Evolutionary conservation across 2,888 invertebrate species (phyloP), one percentile per base, ranked within the genome.

Genomic region (Drosophila tanythrix): DNA sequence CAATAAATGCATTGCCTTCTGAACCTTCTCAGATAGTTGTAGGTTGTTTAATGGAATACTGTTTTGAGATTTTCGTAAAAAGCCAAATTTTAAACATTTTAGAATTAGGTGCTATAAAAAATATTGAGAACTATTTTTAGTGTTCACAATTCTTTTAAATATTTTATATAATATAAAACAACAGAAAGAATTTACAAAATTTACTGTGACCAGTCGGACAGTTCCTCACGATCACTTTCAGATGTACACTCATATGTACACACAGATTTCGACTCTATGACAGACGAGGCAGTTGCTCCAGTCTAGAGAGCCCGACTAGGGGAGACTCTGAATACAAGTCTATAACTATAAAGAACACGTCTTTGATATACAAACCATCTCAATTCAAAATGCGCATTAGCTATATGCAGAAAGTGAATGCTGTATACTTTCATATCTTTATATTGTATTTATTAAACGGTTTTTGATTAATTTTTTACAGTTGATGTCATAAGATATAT

Each of bases 141-240:
- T 35, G 35, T 35, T 35, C 15, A 35, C 35, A 15, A 35, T 35
- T 35, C 35, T 35, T 35, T 35, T 13, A 35, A 35, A 35, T 35
- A 1, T 35, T 11, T 35, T 35, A 35, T 35, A 35, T 35, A 35
- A 21, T 21, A 2, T 10, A 43, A 48, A 25, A 5, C 3, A 48
- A 46, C 25, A 13, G 13, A 25, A 48, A 40, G 10, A 48, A 21
- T 27, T 27, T 70, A 64, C 29, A 64, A 73, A 70, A 65, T 31
- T 31, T 31, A 8, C 31, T 31, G 79, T 75, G 78, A 81, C 76
- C 70, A 80, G 61, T 53, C 13, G 55, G 57, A 61, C 68, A 72
- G 70, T 52, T 58, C 15, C 57, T 58, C 70, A 60, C 51, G 52
- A 52, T 33, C 33, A 35, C 51, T 66, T 61, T 36, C 38, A 18